Percentiles rank a stretch among this genome's conserved stretches.
Evolutionary conservation across 2,113 vertebrate species (phyloP).

Genomic region (Peromyscus maniculatus): DNA sequence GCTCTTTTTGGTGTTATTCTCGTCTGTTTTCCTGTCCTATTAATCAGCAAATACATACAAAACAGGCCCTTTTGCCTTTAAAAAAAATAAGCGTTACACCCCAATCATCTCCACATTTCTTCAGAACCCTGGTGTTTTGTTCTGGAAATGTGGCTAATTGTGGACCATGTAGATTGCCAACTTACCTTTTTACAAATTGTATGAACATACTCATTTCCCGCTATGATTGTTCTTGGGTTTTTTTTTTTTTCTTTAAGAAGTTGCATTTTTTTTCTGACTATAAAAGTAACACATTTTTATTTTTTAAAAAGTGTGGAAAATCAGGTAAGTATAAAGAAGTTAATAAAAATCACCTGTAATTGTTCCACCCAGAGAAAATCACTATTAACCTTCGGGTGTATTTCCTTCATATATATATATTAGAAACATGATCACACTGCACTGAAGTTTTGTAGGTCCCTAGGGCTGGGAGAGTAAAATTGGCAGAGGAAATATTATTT

Average conservation of each 20-base stretch:
- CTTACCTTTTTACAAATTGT: constrained; percentile 18
- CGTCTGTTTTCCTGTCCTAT: constrained; percentile 8
- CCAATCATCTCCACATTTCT: neutral
- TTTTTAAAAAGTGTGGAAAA: constrained; percentile 63
- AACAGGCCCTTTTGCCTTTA: neutral
- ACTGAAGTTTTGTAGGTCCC: constrained; percentile 74
- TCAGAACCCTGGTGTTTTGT: neutral
- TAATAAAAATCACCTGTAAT: constrained; percentile 73
- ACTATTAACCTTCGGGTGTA: constrained; percentile 22
- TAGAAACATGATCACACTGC: constrained; percentile 47
- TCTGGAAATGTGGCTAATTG: neutral
- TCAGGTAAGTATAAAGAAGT: constrained; percentile 46
- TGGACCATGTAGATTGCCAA: neutral
- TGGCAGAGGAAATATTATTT: constrained; percentile 80
- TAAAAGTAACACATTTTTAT: constrained; percentile 43
- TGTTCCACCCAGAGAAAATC: constrained; percentile 52
- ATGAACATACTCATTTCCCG: neutral
- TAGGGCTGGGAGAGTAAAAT: constrained; percentile 66
- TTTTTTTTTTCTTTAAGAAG: neutral
- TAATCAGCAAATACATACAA: neutral
- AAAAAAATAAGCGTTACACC: neutral
- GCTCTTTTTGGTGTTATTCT: constrained; percentile 31
- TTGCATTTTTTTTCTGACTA: constrained; percentile 5
- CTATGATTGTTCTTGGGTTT: neutral
- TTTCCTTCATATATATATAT: constrained; percentile 39